Percentiles rank a stretch among this genome's conserved stretches.
These are phyloP conservation scores for Graptemys geographica DNA, from an alignment of 2,797 vertebrate genomes.

Conservation along the genomic window DNA sequence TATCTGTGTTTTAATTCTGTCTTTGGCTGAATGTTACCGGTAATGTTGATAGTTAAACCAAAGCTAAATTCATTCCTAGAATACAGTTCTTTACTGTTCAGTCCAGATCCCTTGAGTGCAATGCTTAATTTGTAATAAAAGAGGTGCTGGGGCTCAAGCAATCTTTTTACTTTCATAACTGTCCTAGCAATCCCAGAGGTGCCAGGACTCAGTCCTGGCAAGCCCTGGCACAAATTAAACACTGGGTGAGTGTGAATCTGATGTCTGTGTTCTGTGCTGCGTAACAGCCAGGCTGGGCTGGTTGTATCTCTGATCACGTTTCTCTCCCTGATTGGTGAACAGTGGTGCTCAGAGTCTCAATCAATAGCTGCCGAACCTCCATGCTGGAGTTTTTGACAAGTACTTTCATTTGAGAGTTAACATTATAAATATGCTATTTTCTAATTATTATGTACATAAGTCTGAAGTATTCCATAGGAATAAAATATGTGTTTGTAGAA, in stretches of 20 bases:
- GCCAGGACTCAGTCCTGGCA: too few relatives aligned
- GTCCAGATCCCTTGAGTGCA: background rate
- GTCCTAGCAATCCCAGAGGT: too few relatives aligned
- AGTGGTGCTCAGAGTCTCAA: slow-evolving; percentile 61
- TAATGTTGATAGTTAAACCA: too few relatives aligned
- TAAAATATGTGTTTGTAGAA: background rate
- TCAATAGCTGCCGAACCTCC: background rate
- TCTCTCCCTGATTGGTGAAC: slow-evolving; percentile 71
- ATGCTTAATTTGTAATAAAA: background rate
- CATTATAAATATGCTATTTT: background rate
- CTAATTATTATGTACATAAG: background rate
- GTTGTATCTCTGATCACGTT: slow-evolving; percentile 10
- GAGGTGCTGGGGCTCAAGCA: too few relatives aligned
- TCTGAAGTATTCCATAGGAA: background rate
- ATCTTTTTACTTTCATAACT: too few relatives aligned
- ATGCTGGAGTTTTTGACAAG: background rate
- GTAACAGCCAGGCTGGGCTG: background rate
- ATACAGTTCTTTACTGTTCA: background rate
- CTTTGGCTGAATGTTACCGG: too few relatives aligned
- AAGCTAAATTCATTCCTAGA: background rate
- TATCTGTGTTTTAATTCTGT: too few relatives aligned
- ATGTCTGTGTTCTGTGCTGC: slow-evolving; percentile 28
- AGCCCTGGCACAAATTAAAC: too few relatives aligned
- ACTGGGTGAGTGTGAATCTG: background rate
- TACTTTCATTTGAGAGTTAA: background rate